Evolutionary conservation across 2,797 vertebrate species (phyloP).

Genomic region (Rhincodon typus): DNA sequence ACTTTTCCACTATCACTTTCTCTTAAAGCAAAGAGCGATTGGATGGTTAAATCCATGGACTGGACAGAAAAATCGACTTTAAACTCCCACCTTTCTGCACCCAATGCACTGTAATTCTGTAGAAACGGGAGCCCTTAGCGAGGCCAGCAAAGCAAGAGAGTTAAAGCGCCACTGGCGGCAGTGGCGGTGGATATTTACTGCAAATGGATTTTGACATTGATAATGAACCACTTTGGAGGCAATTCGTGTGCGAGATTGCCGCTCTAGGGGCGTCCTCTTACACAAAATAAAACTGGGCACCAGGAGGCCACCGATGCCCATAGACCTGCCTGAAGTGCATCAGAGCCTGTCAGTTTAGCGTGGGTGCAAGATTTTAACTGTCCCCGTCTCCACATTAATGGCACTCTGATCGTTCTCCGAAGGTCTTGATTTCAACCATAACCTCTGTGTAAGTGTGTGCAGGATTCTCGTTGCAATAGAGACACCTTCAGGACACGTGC

Average conservation of each 20-base stretch:
- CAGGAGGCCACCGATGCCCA: background rate
- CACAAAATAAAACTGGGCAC: background rate
- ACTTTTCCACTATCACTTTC: slow-evolving; percentile 77
- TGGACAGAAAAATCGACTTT: slow-evolving; percentile 76
- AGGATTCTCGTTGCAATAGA: slow-evolving; percentile 26
- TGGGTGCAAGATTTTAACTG: background rate
- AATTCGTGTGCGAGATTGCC: background rate
- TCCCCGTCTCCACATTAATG: background rate
- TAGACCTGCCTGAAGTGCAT: too few relatives aligned
- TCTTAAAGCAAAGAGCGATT: slow-evolving; percentile 81
- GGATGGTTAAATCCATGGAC: slow-evolving; percentile 73
- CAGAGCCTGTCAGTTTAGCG: background rate
- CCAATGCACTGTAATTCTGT: slow-evolving; percentile 74
- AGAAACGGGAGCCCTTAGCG: slow-evolving; percentile 60
- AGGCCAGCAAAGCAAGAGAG: background rate
- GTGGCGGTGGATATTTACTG: slow-evolving; percentile 10
- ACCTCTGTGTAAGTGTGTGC: slow-evolving; percentile 15
- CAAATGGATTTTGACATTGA: slow-evolving; percentile 13
- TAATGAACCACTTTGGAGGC: slow-evolving; percentile 3
- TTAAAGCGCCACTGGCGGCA: background rate
- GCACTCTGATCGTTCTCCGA: background rate
- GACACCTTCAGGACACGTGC: slow-evolving; percentile 20
- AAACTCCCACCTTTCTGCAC: slow-evolving; percentile 71
- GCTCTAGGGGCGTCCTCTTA: background rate
- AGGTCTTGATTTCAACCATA: background rate